Base-by-base conservation (phyloP, 53 echinoderm and acorn worm species). In the Paelopatides confundens region DNA sequence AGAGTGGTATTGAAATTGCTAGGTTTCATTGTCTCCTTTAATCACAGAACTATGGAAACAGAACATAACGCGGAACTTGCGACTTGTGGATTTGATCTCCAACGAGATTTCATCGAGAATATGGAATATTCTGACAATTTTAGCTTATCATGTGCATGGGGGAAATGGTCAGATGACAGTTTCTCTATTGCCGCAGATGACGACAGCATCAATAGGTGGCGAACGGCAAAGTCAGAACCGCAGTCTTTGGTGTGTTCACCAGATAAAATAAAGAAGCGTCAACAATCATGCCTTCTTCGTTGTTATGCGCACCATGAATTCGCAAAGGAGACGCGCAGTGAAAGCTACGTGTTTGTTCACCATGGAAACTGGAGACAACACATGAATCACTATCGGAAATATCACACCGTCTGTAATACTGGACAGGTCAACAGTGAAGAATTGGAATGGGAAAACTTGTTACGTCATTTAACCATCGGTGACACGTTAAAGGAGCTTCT, bases 301-400 rank as follows among this genome's bases (percentile, higher is more conserved):
- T 3, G 38, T 74, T 74, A 39, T 39, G 40, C 40, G 27, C 79
- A 79, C 5, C 52, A 48, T 12, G 79, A 79, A 11, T 48, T 65
- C 0, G 29, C 28, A 23, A 83, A 83, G n/a, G 39, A 83, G 2
- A 63, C 63, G 2, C 17, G 64, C n/a, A 64, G 63, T 17, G 63
- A 83, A 34, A 83, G 65, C 36, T 83, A 83, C 54, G 84, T 65
- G 2, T 63, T 83, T 35, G 62, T 83, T 36, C 84, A 82, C 53
- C 82, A 82, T 48, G 35, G 35, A 31, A 63, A 82, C 43, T 82
- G 62, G 63, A 18, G 63, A 33, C 82, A 82, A 35, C 62, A 82
- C 43, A 82, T 82, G 82, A 63, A 23, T 18, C 82, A 82, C 35
- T 82, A 82, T 33, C 82, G 82, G 21, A 82, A 82, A 33, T 82